Percentiles rank a stretch among this genome's conserved stretches.
Evolutionary conservation across 2,113 vertebrate species (phyloP).

Genomic region (Willisornis vidua): DNA sequence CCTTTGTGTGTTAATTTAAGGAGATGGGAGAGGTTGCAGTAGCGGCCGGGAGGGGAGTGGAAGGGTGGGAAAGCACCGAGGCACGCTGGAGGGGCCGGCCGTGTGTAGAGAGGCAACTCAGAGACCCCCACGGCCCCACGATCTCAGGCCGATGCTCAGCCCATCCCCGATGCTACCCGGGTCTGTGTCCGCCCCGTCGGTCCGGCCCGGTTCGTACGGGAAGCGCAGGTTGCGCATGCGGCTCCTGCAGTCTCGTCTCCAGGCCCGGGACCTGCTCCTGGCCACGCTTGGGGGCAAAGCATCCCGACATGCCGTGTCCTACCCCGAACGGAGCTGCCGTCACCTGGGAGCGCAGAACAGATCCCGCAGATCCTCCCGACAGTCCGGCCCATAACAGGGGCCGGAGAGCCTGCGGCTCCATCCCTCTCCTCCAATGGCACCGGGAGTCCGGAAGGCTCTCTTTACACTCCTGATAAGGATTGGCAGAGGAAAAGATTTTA

Average conservation of each 20-base stretch:
- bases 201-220: background rate
- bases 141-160: background rate
- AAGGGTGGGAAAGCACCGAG: background rate
- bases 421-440: background rate
- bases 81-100: background rate
- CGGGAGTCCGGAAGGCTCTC: accelerated
- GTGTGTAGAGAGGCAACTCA: background rate
- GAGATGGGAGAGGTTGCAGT: background rate
- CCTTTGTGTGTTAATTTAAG: constrained; percentile 13
- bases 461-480: background rate
- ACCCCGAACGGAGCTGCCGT: background rate
- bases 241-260: background rate
- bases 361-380: too few relatives aligned
- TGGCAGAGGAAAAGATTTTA: background rate
- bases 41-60: background rate
- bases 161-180: accelerated
- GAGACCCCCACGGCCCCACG: background rate
- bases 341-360: background rate
- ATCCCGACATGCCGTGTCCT: background rate
- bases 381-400: accelerated
- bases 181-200: background rate
- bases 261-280: background rate
- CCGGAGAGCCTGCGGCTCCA: accelerated
- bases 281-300: too few relatives aligned
- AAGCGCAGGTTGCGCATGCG: background rate